Evolutionary conservation across 2,888 invertebrate species (phyloP), one percentile per base, ranked within the genome.

Genomic region (Clusia tigrina): DNA sequence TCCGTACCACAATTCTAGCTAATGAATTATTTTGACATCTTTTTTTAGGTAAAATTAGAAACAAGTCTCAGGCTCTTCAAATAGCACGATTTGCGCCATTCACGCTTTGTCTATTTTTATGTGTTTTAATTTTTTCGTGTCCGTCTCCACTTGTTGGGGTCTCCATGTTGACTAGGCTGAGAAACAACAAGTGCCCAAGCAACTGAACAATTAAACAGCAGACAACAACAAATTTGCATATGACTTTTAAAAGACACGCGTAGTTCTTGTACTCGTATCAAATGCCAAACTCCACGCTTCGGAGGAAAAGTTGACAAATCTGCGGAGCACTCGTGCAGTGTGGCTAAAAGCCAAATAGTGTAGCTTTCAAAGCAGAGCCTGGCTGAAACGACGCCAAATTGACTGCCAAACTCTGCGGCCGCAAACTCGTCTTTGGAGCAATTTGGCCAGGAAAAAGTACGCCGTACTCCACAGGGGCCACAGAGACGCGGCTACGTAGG

Each of bases 181-280:
- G 20, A n/a, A n/a, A 51, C 24, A 51, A 52, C 61, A 61, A 61
- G 56, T 61, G 55, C 56, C 52, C 61, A 56, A 25, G 61, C 56
- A 57, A 57, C 53, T 53, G n/a, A n/a, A n/a, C n/a, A n/a, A n/a
- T n/a, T n/a, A n/a, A n/a, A n/a, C n/a, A 20, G 24, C 6, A 53
- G 51, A 53, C 24, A 37, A 56, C 26, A 61, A 56, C 61, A 56
- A 25, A 57, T 57, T 42, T 57, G 46, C 57, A 38, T 42, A 37
- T 23, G 42, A 24, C 53, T 38, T 22, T 38, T 6, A 42, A 22
- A 48, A 22, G 6, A 48, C 10, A 42, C 3, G n/a, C 32, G 12
- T 9, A 32, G 12, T 32, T 5, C 32, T 32, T 9, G 6, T 32
- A 32, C 32, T 32, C 32, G 42, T 42, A 6, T 42, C n/a, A 42